These are phyloP conservation scores for Morphnarchus princeps DNA, from an alignment of 2,113 vertebrate species.

Conservation along the genomic window DNA sequence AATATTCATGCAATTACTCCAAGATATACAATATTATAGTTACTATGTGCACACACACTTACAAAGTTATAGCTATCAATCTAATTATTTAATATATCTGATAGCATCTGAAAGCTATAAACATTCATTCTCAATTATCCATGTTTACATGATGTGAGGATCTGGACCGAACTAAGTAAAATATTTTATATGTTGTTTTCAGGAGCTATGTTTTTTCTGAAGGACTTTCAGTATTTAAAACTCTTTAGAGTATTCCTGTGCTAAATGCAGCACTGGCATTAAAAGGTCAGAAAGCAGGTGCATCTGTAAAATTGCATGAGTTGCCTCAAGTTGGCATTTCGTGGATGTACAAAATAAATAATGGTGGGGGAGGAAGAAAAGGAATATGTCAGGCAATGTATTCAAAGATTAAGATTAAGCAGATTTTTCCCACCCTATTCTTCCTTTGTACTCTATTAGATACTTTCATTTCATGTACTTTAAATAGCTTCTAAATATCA, in stretches of 20 bases:
- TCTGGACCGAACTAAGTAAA: background rate
- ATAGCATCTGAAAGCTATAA: background rate
- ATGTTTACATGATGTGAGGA: background rate
- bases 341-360: background rate
- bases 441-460: background rate
- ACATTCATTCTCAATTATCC: background rate
- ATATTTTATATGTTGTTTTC: background rate
- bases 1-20: conserved; percentile 13
- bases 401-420: background rate
- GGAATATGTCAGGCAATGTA: background rate
- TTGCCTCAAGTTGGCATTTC: background rate
- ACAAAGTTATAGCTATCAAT: background rate
- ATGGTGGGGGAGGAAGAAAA: background rate
- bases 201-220: background rate
- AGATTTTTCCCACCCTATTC: background rate
- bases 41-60: background rate
- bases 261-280: background rate
- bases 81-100: background rate
- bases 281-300: background rate
- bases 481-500: background rate
- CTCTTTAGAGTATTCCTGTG: background rate
- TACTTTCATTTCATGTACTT: background rate
- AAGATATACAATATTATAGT: background rate
- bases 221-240: background rate
- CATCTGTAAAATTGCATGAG: background rate